Conservation (phyloP, 2,888 invertebrate species). For the Dolomedes plantarius region DNA sequence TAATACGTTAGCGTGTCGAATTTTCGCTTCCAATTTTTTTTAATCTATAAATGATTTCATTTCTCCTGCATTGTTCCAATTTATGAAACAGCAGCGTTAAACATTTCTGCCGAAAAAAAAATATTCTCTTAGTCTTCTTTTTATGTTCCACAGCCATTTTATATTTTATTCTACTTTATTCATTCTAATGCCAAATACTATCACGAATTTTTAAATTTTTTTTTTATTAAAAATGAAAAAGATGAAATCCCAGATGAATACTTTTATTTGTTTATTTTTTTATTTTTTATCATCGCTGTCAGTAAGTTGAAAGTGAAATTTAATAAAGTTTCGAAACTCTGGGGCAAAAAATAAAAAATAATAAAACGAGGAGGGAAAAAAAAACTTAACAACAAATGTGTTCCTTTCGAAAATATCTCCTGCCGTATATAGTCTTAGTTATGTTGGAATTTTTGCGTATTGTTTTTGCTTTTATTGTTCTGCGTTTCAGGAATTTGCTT, state of each 20-base stretch:
- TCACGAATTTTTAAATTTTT: not conserved
- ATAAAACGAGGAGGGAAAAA: not conserved
- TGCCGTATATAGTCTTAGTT: constrained; percentile 34
- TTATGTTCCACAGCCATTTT: not conserved
- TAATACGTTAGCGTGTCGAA: not conserved
- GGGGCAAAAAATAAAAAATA: not conserved
- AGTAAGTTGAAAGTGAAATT: constrained; percentile 60
- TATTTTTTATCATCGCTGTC: constrained; percentile 45
- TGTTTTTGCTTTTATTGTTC: constrained; percentile 10
- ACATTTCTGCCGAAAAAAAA: not conserved
- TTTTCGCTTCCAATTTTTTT: not conserved
- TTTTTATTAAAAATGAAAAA: constrained; percentile 15
- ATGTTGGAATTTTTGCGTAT: constrained; percentile 17
- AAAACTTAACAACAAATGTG: constrained; percentile 6
- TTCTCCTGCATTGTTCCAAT: constrained; percentile 34
- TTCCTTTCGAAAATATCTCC: not conserved
- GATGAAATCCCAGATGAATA: constrained; percentile 41
- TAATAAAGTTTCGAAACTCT: constrained; percentile 62
- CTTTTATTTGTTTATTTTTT: constrained; percentile 23
- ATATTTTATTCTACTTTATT: constrained; percentile 9
- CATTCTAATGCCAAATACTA: constrained; percentile 14
- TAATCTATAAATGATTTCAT: constrained; percentile 19
- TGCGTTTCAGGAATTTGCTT: constrained; percentile 18
- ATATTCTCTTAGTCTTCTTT: not conserved
- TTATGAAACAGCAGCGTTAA: constrained; percentile 28